These are phyloP conservation scores for Mormyrus iriodes DNA, from an alignment of 2,113 vertebrate species.

Conservation along the genomic window DNA sequence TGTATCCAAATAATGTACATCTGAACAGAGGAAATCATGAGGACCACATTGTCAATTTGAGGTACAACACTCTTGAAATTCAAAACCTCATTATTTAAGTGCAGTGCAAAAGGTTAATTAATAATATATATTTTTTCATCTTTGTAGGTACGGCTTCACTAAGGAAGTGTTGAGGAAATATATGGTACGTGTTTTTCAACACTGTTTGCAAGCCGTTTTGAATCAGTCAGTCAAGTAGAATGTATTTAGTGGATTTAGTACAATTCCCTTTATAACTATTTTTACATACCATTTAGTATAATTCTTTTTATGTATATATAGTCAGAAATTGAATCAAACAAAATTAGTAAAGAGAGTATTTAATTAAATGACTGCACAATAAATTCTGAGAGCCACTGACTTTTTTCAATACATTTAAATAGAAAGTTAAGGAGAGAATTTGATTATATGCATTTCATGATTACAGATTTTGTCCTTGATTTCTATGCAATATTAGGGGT, in stretches of 20 bases:
- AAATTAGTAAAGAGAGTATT: neutral
- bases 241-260: neutral
- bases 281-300: neutral
- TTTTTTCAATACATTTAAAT: neutral
- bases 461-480: neutral
- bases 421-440: neutral
- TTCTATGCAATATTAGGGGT: neutral
- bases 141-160: slow-evolving; percentile 82
- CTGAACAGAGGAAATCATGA: slow-evolving; percentile 90
- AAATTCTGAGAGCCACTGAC: neutral
- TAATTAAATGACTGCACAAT: neutral
- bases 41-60: slow-evolving; percentile 84
- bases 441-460: neutral
- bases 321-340: neutral
- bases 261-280: neutral
- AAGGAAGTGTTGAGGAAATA: slow-evolving; percentile 94
- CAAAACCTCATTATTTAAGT: neutral
- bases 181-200: slow-evolving; percentile 58
- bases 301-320: neutral
- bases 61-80: slow-evolving; percentile 49
- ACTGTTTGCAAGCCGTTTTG: neutral
- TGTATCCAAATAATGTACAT: slow-evolving; percentile 82
- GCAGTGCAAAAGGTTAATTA: neutral
- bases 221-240: neutral
- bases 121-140: neutral